Percentiles rank a stretch among this genome's conserved stretches.
Conservation (phyloP, 2,113 vertebrate species). For the Cercocebus atys region DNA sequence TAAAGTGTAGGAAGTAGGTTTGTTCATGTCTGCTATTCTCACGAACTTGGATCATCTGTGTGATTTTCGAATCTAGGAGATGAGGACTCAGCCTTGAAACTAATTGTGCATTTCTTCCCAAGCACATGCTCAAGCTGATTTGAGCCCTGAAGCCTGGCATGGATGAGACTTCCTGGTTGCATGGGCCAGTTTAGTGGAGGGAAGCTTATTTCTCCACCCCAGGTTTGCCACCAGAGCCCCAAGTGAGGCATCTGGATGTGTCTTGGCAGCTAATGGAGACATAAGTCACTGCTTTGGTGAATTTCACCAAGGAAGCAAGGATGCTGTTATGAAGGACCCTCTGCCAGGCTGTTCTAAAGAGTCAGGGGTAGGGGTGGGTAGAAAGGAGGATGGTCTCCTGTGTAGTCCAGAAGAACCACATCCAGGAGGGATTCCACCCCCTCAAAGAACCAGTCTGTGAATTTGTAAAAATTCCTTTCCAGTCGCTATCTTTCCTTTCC, state of each 20-base stretch:
- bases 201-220: background rate
- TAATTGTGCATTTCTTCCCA: background rate
- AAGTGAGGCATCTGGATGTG: background rate
- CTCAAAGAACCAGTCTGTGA: background rate
- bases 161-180: background rate
- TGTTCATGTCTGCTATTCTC: background rate
- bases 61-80: background rate
- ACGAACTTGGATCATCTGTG: background rate
- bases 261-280: background rate
- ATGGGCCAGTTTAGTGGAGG: background rate
- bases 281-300: background rate
- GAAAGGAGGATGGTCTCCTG: background rate
- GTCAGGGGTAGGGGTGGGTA: background rate
- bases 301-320: background rate
- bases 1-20: background rate
- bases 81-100: background rate
- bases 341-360: background rate
- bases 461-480: background rate
- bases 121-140: background rate
- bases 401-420: background rate
- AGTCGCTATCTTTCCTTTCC: background rate
- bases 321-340: background rate
- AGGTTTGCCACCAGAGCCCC: background rate
- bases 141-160: background rate
- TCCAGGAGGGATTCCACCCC: background rate